Conservation (phyloP, 92 coral and sea anemone species). For the Parazoanthus atlanticus region DNA sequence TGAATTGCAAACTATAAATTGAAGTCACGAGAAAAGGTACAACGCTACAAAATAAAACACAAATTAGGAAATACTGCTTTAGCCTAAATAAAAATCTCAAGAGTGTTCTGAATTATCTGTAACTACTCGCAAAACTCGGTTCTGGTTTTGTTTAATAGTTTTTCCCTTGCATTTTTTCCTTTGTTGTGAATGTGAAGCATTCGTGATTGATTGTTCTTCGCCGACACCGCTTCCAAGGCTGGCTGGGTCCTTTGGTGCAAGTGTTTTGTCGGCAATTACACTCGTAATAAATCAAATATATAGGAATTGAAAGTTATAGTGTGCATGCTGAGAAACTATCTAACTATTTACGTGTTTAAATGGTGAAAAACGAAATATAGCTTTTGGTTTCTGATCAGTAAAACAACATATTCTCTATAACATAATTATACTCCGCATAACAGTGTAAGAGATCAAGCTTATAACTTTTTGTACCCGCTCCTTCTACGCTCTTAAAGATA, state of each 20-base stretch:
- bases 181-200: not conserved
- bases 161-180: not conserved
- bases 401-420: too few species aligned
- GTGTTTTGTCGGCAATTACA: conserved; percentile 26
- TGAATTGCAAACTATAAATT: not conserved
- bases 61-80: too few species aligned
- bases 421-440: too few species aligned
- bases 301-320: not conserved
- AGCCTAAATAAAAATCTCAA: too few species aligned
- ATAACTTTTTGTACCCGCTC: too few species aligned
- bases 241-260: not conserved
- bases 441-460: too few species aligned
- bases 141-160: not conserved
- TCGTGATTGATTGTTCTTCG: conserved; percentile 13
- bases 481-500: too few species aligned
- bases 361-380: not conserved
- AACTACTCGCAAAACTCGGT: not conserved
- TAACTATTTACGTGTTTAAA: not conserved
- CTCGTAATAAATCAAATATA: conserved; percentile 16
- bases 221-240: conserved; percentile 25
- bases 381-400: not conserved
- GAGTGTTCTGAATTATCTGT: not conserved
- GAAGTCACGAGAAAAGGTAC: conserved; percentile 2
- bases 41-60: not conserved
- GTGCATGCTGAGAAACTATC: conserved; percentile 19